Percentiles rank a stretch among this genome's conserved stretches.
phyloP scores from a whole-genome alignment of 2,797 vertebrate genomes.

The Potorous gilbertii region DNA sequence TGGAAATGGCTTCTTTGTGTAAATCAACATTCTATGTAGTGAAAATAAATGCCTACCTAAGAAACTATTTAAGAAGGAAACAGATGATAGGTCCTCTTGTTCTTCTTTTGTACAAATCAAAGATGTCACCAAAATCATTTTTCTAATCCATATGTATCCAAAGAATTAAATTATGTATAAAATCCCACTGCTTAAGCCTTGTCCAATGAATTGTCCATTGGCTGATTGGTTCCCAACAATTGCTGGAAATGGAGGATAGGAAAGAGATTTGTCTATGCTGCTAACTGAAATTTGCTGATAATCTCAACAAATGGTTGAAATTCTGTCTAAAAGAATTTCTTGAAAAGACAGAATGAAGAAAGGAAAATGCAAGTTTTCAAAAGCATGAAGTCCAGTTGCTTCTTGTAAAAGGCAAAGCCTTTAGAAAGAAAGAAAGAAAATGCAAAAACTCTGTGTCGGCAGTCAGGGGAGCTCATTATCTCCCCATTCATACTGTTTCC shows the following conservation, averaged over 20 bases:
- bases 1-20: too few species aligned
- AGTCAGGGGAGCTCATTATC: slow-evolving; percentile 48
- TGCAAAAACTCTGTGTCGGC: background rate
- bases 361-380: slow-evolving; percentile 8
- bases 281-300: too few species aligned
- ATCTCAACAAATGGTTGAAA: background rate
- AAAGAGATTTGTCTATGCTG: background rate
- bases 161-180: slow-evolving; percentile 16
- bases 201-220: too few species aligned
- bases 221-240: slow-evolving; percentile 11
- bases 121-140: too few species aligned
- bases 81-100: too few species aligned
- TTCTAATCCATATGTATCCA: background rate
- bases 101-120: too few species aligned
- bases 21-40: too few species aligned
- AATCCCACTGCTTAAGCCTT: background rate
- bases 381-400: background rate
- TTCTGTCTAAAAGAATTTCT: slow-evolving; percentile 20
- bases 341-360: slow-evolving; percentile 17
- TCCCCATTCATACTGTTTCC: slow-evolving; percentile 56
- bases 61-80: too few species aligned
- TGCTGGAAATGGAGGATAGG: slow-evolving; percentile 4
- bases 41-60: too few species aligned
- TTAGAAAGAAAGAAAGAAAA: too few species aligned
- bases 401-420: slow-evolving; percentile 8